phyloP scores from a whole-genome alignment of 2,888 invertebrate species.

The Tetheella fluctuosa region DNA sequence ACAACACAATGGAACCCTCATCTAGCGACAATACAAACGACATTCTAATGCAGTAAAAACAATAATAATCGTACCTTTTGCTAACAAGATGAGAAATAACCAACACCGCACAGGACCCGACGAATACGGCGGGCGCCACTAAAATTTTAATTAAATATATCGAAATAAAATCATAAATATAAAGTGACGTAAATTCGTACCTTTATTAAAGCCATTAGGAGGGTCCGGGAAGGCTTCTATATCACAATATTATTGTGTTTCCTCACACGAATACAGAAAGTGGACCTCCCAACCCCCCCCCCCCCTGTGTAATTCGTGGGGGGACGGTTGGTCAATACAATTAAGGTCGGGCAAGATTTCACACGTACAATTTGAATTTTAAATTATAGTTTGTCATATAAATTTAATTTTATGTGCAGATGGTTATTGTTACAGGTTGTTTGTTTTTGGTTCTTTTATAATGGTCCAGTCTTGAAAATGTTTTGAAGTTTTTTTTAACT shows the following conservation, averaged over 20 bases:
- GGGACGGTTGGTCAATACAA: conserved; percentile 78
- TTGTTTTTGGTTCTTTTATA: conserved; percentile 14
- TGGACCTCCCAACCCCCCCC: conserved; percentile 34
- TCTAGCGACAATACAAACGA: neutral
- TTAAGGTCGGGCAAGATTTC: conserved; percentile 79
- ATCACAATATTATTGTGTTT: conserved; percentile 73
- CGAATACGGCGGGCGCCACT: conserved; percentile 38
- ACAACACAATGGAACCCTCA: neutral
- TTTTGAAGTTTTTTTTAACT: too few species aligned
- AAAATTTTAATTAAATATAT: conserved; percentile 83
- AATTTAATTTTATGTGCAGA: conserved; percentile 76
- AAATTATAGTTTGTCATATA: conserved; percentile 83
- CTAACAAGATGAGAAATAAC: conserved; percentile 23
- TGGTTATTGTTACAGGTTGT: conserved; percentile 59
- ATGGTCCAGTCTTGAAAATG: neutral
- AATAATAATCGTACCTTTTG: conserved; percentile 25
- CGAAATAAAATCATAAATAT: conserved; percentile 81
- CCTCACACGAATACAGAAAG: conserved; percentile 63
- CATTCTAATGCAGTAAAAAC: conserved; percentile 35
- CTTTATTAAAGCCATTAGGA: conserved; percentile 82
- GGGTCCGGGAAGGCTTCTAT: conserved; percentile 62
- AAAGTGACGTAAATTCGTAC: conserved; percentile 72
- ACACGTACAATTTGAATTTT: conserved; percentile 83
- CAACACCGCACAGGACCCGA: conserved; percentile 23
- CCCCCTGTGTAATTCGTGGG: conserved; percentile 50